Evolutionary conservation across 1,140 invertebrate genomes (phyloP).

Genomic region (Ectropis grisescens): DNA sequence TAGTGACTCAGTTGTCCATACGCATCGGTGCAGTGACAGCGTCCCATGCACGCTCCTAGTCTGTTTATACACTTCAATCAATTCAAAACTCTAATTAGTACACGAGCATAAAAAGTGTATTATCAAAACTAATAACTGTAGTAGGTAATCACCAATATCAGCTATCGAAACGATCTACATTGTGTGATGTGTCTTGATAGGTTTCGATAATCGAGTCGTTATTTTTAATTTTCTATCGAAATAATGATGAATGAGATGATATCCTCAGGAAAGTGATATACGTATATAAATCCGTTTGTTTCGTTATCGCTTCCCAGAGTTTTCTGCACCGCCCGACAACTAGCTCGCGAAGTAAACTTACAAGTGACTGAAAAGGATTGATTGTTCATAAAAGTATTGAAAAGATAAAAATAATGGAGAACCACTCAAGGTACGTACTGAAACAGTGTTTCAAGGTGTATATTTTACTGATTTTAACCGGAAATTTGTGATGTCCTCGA

Average conservation of each 20-base stretch:
- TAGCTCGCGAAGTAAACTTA: too few relatives aligned
- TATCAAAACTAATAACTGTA: conserved; percentile 5
- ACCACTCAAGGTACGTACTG: too few relatives aligned
- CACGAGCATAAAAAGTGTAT: conserved; percentile 1
- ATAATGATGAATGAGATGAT: conserved; percentile 3
- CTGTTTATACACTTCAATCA: background rate
- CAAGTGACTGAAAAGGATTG: too few relatives aligned
- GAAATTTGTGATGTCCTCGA: too few relatives aligned
- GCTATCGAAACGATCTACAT: conserved; percentile 4
- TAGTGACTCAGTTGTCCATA: background rate
- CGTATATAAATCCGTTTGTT: conserved; percentile 4
- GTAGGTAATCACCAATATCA: conserved; percentile 2
- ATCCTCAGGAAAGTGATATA: too few relatives aligned
- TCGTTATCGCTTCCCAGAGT: too few relatives aligned
- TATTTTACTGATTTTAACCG: too few relatives aligned
- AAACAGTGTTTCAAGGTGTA: too few relatives aligned
- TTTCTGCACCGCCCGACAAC: too few relatives aligned
- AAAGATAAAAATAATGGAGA: too few relatives aligned
- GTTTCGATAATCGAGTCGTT: background rate
- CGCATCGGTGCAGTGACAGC: background rate
- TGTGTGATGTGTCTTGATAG: conserved; percentile 2
- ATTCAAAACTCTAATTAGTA: background rate
- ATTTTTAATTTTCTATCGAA: conserved; percentile 2
- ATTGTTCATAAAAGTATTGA: too few relatives aligned
- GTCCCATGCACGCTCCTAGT: background rate